phyloP scores from a whole-genome alignment of 2,797 vertebrate genomes.

The Sebastolobus alascanus region DNA sequence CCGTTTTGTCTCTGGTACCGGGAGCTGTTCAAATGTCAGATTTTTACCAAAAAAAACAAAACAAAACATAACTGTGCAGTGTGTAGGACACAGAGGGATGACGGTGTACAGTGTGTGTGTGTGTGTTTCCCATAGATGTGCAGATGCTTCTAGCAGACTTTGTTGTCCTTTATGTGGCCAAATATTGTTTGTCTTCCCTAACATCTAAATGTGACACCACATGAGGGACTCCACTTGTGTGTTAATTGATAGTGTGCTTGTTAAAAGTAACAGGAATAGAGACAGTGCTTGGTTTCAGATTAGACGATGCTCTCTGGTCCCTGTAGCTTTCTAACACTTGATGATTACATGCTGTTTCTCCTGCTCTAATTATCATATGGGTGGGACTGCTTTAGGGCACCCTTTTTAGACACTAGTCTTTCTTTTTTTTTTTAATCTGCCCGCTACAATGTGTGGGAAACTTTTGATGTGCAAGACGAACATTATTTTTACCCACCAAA shows the following conservation, averaged over 20 bases:
- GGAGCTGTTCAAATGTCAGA: neutral
- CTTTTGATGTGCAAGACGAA: conserved; percentile 4
- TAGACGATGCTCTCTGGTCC: conserved; percentile 22
- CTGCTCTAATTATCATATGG: conserved; percentile 59
- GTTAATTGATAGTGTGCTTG: conserved; percentile 32
- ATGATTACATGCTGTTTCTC: conserved; percentile 52
- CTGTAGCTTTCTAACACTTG: conserved; percentile 38
- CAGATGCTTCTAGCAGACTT: neutral
- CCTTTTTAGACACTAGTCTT: conserved; percentile 14
- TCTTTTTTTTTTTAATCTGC: neutral
- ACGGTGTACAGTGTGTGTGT: neutral
- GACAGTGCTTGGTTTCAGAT: conserved; percentile 20
- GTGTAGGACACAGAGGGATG: neutral
- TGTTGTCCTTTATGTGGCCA: neutral
- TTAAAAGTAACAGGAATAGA: conserved; percentile 38
- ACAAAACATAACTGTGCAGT: neutral
- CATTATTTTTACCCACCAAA: conserved; percentile 38
- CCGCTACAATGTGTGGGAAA: conserved; percentile 17
- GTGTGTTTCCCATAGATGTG: neutral
- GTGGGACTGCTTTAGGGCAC: conserved; percentile 38
- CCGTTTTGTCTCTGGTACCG: neutral
- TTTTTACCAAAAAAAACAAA: too few species aligned
- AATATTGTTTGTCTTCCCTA: neutral
- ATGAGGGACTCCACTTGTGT: neutral
- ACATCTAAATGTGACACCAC: neutral